phyloP scores from a whole-genome alignment of 2,113 vertebrate species.

The Ivindomyrus marchei region DNA sequence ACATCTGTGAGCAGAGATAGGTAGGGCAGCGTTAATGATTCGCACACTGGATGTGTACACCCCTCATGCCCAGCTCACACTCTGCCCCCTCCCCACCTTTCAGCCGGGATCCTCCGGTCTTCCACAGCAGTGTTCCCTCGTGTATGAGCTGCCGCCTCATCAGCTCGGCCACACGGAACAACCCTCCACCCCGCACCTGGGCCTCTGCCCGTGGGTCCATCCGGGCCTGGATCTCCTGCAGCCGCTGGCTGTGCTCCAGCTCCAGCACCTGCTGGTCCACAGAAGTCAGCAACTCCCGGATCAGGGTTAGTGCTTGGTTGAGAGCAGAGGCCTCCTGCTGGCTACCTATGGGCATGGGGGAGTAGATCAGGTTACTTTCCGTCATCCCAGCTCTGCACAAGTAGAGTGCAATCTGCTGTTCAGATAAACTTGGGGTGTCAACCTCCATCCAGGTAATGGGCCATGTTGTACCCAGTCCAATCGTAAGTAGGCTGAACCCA shows the following conservation, averaged over 20 bases:
- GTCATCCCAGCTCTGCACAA: background rate
- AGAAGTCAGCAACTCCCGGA: constrained; percentile 72
- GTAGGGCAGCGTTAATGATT: background rate
- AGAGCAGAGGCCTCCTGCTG: constrained; percentile 68
- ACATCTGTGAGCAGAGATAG: constrained; percentile 59
- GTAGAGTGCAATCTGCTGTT: background rate
- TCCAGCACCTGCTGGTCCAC: constrained; percentile 80
- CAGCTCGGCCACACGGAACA: constrained; percentile 73
- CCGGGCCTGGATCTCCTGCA: constrained; percentile 75
- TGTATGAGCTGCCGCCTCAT: constrained; percentile 73
- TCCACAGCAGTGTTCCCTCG: constrained; percentile 80
- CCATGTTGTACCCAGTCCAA: background rate
- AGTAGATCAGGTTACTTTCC: background rate
- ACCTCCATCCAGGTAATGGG: background rate
- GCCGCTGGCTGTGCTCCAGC: constrained; percentile 67
- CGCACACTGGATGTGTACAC: background rate
- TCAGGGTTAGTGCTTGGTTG: constrained; percentile 53
- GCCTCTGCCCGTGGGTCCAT: constrained; percentile 66
- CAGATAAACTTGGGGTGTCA: background rate
- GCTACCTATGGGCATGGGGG: constrained; percentile 52
- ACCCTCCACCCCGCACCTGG: constrained; percentile 51
- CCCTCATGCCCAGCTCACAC: background rate
- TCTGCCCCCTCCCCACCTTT: constrained; percentile 61
- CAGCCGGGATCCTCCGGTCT: constrained; percentile 67
- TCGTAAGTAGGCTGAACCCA: background rate